Base-by-base conservation (phyloP, 2,888 invertebrate species). In the Archaeoteleia sp. region DNA sequence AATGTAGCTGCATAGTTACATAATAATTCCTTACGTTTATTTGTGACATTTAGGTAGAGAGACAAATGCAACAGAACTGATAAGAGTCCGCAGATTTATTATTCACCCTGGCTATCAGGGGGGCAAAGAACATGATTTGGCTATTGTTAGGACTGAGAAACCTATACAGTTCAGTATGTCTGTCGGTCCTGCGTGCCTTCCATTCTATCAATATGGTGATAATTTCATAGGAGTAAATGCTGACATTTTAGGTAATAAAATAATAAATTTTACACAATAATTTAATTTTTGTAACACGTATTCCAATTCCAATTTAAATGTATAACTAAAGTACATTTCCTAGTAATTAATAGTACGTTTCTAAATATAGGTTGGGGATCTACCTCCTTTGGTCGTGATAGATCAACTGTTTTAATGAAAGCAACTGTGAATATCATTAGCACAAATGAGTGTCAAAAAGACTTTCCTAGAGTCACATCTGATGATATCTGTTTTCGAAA, bases 101-200 rank as follows among this genome's bases (percentile, higher is more conserved):
- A 60, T 77, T 0, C 91, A 93, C 74, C 87, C 87, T 0, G 17
- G 66, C 1, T 90, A 82, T 65, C 78, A 20, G 7, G 2, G 17
- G 8, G 2, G 32, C 1, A 73, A 78, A 13, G 87, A n/a, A n/a
- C n/a, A 90, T 70, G 92, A 92, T 75, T 87, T 91, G 15, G 89
- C 87, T 0, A 55, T 92, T 0, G 27, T 69, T 30, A 77, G 72
- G 29, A 78, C 88, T 0, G 14, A 14, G 0, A 60, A 51, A 0
- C 3, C 20, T 0, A 90, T 92, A 0, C 8, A 5, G 6, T 91
- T 88, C 75, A 88, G 81, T 48, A 78, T 85, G 0, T 78, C 80
- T 32, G 89, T 92, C 1, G 89, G 89, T 0, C 91, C 92, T 0
- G 89, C 84, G 13, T 92, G 92, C 74, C 77, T 92, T 34, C 92